Conservation (phyloP, 2,888 invertebrate genomes). For the Portevinia maculata region DNA sequence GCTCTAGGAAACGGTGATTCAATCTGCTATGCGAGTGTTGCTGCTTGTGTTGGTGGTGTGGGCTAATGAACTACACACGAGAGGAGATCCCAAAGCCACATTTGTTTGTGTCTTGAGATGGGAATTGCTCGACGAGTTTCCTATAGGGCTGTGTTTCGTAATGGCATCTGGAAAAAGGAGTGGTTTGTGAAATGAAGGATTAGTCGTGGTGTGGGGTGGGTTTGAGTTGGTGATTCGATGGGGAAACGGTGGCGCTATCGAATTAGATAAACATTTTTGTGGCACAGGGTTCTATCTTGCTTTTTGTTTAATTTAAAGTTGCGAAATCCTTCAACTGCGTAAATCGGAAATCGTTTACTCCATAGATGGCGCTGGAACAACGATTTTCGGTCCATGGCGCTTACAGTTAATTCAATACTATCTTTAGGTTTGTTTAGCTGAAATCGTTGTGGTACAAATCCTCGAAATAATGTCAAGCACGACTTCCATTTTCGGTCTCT, state of each 20-base stretch:
- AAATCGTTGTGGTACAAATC: too few species aligned
- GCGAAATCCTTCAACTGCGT: too few species aligned
- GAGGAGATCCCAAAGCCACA: constrained; percentile 1
- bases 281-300: too few species aligned
- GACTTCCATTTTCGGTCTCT: too few species aligned
- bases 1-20: constrained; percentile 27
- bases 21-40: constrained; percentile 32
- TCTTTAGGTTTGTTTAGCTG: too few species aligned
- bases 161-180: constrained; percentile 58
- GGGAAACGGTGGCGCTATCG: background rate
- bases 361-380: too few species aligned
- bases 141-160: constrained; percentile 32
- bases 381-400: too few species aligned
- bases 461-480: too few species aligned
- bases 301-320: too few species aligned
- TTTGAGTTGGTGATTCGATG: background rate
- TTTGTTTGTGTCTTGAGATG: background rate
- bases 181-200: constrained; percentile 37
- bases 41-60: constrained; percentile 18
- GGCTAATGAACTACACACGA: constrained; percentile 29
- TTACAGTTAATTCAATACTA: too few species aligned
- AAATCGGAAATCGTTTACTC: too few species aligned
- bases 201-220: constrained; percentile 24
- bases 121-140: constrained; percentile 1
- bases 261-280: constrained; percentile 3